Evolutionary conservation across 2,113 vertebrate genomes (phyloP), one percentile per base, ranked within the genome.

Genomic region (Argyrosomus japonicus): DNA sequence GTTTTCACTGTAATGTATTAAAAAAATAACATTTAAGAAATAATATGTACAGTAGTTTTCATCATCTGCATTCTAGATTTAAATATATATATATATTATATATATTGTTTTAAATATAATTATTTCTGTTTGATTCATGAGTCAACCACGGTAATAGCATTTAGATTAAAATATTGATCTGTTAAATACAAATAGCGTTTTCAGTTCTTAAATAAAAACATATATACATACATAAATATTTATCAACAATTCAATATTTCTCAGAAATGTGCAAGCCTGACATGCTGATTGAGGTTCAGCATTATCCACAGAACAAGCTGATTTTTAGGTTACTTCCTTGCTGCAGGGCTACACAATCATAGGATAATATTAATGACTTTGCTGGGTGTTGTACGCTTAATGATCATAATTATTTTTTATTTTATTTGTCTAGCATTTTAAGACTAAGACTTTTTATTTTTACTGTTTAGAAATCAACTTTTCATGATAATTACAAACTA

Each of bases 341-440:
- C 58, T 63, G n/a, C 32, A 23, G 14, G 68, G 23, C 19, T 10
- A 56, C 40, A 70, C 21, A 50, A 14, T 29, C 17, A 63, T 15
- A 32, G 5, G 14, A 60, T 53, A 64, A 53, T 47, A 69, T 23
- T 64, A 18, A 71, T 85, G 47, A 61, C 50, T 75, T 32, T 43
- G 10, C 23, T 58, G 29, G 5, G 25, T 51, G 43, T 45, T 67
- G 11, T 67, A 56, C 48, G 32, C 23, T 68, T 58, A 68, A 32
- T 75, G 69, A 67, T 69, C 57, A 60, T 29, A 61, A 40, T 18
- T 64, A 50, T 40, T 40, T 0, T 40, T 40, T 0, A 40, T 8
- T 40, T 40, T 9, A 40, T 8, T 40, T 40, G 36, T 40, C 36
- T 40, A 40, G 36, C 36, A 40, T 36, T 36, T 36, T 36, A 36